These are phyloP conservation scores for Myotis findleyi DNA, from an alignment of 2,797 vertebrate genomes.

Conservation along the genomic window DNA sequence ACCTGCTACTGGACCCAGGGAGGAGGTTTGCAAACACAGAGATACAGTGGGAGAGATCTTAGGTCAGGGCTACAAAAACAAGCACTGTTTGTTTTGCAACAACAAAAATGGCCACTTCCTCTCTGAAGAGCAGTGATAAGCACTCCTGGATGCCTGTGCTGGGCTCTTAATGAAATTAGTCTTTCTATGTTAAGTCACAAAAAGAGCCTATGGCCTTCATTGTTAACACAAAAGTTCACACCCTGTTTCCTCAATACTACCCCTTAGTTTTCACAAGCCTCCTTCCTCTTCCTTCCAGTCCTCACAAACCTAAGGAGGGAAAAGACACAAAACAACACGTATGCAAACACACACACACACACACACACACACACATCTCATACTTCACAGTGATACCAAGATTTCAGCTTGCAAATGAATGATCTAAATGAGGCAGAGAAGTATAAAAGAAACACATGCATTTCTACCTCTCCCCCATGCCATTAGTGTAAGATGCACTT, in stretches of 20 bases:
- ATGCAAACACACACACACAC: background rate
- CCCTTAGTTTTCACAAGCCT: background rate
- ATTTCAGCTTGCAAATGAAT: background rate
- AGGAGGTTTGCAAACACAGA: constrained; percentile 74
- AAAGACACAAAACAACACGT: background rate
- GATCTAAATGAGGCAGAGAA: background rate
- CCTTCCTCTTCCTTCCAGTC: background rate
- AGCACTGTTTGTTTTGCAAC: constrained; percentile 77
- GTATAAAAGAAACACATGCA: background rate
- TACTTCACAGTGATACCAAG: background rate
- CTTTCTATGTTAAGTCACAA: constrained; percentile 70
- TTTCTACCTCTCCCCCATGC: background rate
- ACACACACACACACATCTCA: too few species aligned
- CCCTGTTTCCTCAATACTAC: constrained; percentile 28
- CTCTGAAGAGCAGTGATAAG: constrained; percentile 81
- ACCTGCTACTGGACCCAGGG: constrained; percentile 80
- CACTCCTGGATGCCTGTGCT: constrained; percentile 41
- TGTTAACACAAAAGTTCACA: constrained; percentile 52
- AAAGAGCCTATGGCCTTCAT: constrained; percentile 38
- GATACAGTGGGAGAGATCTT: constrained; percentile 73
- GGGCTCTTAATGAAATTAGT: constrained; percentile 77
- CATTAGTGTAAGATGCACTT: background rate
- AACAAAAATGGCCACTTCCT: constrained; percentile 80
- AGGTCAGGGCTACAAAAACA: constrained; percentile 85
- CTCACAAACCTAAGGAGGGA: background rate